Evolutionary conservation across 2,797 vertebrate species (phyloP), one percentile per base, ranked within the genome.

Genomic region (Rhadinocentrus ornatus): DNA sequence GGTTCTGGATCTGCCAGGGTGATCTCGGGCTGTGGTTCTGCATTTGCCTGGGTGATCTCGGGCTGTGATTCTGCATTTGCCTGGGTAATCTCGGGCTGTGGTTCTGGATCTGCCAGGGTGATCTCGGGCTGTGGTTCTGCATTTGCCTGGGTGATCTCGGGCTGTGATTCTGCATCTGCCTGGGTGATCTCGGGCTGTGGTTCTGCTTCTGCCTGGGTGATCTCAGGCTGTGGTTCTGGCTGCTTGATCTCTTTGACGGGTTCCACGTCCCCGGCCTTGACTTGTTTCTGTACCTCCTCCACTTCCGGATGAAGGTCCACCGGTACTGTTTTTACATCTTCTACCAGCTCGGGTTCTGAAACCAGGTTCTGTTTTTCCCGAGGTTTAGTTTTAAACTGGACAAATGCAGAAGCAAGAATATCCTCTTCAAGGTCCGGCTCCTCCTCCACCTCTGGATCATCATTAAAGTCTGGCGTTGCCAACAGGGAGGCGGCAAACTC

Each of bases 401-500:
- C 4, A 15, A 91, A 84, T 0, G 53, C 75, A 27, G 89, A 76
- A 20, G 77, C 41, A 35, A 86, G 1, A 1, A 24, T 0, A 29
- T 86, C 83, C 10, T 86, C 81, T 7, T 88, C 81, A 0, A 9
- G n/a, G 6, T 83, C 63, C 2, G 4, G 0, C 1, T 78, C 77
- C 0, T 53, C 15, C 0, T 65, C 60, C 1, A 82, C 68, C 0
- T 70, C 73, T 1, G 32, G 18, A 4, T 86, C 59, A 0, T 78
- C 64, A 0, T 79, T 65, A 31, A 77, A 20, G 1, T 41, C 32
- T 3, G 91, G 89, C 22, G 89, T 83, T 2, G 88, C 78, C 62
- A 87, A 75, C 70, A 98, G 92, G 55, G 94, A 93, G 6, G 89
- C 77, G 6, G 95, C 95, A 44, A 98, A 92, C 77, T 93, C 90